phyloP scores from a whole-genome alignment of 2,113 vertebrate species.

The Lichenostomus cassidix region DNA sequence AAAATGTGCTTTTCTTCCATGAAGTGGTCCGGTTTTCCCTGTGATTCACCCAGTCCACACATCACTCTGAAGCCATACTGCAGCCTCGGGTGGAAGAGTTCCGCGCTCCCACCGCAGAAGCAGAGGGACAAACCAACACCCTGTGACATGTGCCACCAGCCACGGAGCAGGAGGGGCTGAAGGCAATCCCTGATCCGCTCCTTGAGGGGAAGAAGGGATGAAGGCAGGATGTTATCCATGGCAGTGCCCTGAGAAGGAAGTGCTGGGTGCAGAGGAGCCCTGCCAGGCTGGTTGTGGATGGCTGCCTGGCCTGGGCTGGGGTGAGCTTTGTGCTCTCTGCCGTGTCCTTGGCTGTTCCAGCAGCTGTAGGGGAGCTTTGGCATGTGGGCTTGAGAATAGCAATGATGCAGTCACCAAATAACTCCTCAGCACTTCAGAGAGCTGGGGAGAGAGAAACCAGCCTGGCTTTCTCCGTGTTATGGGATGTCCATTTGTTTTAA shows the following conservation, averaged over 20 bases:
- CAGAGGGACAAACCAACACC: not conserved
- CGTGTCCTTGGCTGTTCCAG: not conserved
- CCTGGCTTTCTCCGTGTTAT: not conserved
- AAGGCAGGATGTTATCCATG: not conserved
- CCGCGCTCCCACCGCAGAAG: not conserved
- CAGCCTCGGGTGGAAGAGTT: not conserved
- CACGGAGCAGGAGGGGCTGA: not conserved
- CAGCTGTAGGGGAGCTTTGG: not conserved
- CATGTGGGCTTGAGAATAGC: not conserved
- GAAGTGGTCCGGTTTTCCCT: conserved; percentile 18
- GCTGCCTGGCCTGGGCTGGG: not conserved
- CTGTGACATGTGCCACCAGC: not conserved
- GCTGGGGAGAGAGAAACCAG: not conserved
- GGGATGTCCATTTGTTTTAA: not conserved
- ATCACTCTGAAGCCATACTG: conserved; percentile 23
- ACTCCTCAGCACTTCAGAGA: not conserved
- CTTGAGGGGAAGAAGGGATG: not conserved
- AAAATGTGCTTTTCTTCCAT: conserved; percentile 61
- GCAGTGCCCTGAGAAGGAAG: not conserved
- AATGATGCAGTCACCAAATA: not conserved
- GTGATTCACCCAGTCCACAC: not conserved
- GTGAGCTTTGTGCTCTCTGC: not conserved
- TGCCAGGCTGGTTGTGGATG: not conserved
- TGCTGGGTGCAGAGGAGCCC: not conserved
- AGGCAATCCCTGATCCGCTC: not conserved